These are phyloP conservation scores for Cebus imitator DNA, from an alignment of 2,113 vertebrate genomes.

Conservation along the genomic window DNA sequence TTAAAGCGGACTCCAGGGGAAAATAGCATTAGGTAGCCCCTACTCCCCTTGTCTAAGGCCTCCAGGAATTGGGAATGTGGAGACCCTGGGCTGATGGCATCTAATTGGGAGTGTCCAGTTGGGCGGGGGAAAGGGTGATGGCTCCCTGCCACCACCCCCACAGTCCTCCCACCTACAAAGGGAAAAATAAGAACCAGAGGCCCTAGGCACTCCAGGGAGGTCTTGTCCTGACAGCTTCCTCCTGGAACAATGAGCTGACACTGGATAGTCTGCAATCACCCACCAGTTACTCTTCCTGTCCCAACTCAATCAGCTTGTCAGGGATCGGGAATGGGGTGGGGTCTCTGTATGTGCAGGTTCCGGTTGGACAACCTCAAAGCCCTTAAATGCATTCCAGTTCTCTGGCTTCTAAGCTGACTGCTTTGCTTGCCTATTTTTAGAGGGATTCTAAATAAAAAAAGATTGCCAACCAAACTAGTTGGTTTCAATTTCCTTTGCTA, in stretches of 20 bases:
- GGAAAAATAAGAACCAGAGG: conserved; percentile 76
- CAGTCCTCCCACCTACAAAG: conserved; percentile 62
- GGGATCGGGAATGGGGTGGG: conserved; percentile 64
- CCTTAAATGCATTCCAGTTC: conserved; percentile 80
- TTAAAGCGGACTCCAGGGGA: not conserved
- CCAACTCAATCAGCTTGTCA: conserved; percentile 73
- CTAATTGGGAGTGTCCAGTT: conserved; percentile 24
- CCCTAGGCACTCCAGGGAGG: conserved; percentile 81
- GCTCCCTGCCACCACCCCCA: not conserved
- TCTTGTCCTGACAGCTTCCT: conserved; percentile 81
- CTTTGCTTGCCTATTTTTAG: conserved; percentile 42
- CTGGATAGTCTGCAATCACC: conserved; percentile 80
- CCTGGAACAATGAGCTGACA: conserved; percentile 79
- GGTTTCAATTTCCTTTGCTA: conserved; percentile 69
- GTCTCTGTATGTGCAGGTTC: conserved; percentile 60
- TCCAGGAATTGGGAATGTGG: not conserved
- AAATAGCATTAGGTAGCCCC: not conserved
- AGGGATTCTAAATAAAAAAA: not conserved
- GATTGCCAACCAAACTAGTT: conserved; percentile 63
- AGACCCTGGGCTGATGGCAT: not conserved
- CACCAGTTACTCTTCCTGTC: conserved; percentile 70
- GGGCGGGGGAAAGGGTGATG: conserved; percentile 15
- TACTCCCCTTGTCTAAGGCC: not conserved
- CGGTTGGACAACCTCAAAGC: conserved; percentile 31
- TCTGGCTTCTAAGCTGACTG: conserved; percentile 49